A percentile compares a stretch with the other conserved stretches of the same genome.
These are phyloP conservation scores for Semotilus atromaculatus DNA, from an alignment of 2,797 vertebrate species.

Conservation along the genomic window DNA sequence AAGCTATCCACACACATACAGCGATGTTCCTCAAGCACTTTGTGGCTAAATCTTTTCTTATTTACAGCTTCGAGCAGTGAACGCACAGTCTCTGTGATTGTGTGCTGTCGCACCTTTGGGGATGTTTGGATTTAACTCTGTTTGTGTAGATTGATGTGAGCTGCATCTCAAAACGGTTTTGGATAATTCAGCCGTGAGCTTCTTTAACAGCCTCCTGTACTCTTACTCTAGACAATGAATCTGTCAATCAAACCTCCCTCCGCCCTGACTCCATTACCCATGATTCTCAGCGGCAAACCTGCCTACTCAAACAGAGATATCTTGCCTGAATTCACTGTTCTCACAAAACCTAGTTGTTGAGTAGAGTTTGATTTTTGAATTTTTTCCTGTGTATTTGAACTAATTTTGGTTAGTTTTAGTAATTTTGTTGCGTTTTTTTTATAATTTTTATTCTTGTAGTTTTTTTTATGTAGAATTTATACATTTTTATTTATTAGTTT, in stretches of 20 bases:
- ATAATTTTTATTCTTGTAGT: neutral
- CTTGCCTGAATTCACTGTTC: neutral
- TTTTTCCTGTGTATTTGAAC: neutral
- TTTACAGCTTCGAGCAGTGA: neutral
- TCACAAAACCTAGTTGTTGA: neutral
- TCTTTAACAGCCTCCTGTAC: conserved; percentile 60
- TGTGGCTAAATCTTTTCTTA: conserved; percentile 11
- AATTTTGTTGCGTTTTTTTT: neutral
- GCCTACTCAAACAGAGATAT: neutral
- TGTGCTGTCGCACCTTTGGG: neutral
- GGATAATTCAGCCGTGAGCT: conserved; percentile 27
- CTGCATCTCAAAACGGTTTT: conserved; percentile 19
- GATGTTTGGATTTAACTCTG: conserved; percentile 36
- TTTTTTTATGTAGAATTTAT: neutral
- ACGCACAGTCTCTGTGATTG: neutral
- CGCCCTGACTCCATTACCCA: conserved; percentile 61
- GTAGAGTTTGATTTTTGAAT: neutral
- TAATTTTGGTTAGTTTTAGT: neutral
- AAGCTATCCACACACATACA: neutral
- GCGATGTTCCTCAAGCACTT: neutral
- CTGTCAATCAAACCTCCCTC: conserved; percentile 63
- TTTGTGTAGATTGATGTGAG: conserved; percentile 28
- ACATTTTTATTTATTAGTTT: neutral
- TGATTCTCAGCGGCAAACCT: conserved; percentile 47
- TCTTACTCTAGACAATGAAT: conserved; percentile 66